phyloP scores from a whole-genome alignment of 1,140 invertebrate species.

The Drosophila asahinai region DNA sequence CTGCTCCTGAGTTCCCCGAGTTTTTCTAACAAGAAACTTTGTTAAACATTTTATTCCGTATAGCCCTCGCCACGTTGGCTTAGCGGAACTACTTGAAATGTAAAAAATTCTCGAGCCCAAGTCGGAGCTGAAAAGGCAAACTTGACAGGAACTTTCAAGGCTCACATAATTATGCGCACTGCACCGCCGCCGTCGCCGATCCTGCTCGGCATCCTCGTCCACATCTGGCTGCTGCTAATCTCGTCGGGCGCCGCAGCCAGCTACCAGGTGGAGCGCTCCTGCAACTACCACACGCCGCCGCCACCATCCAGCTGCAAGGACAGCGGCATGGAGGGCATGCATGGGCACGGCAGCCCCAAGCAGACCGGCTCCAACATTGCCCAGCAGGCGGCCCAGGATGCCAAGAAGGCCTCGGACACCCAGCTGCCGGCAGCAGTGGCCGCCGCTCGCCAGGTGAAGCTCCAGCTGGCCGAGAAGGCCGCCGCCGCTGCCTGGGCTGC shows the following conservation, averaged over 20 bases:
- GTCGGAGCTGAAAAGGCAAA: conserved; percentile 54
- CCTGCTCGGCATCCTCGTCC: conserved; percentile 32
- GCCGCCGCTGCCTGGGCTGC: conserved; percentile 88
- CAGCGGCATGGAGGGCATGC: background rate
- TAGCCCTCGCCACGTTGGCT: conserved; percentile 63
- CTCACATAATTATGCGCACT: conserved; percentile 72
- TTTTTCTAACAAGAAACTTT: conserved; percentile 59
- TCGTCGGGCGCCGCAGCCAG: background rate
- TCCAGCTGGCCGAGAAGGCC: conserved; percentile 89
- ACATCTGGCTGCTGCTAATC: conserved; percentile 31
- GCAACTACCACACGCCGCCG: background rate
- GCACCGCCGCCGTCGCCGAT: conserved; percentile 14
- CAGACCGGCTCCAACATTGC: conserved; percentile 87
- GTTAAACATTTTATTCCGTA: conserved; percentile 55
- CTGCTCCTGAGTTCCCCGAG: conserved; percentile 4
- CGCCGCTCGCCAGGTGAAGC: conserved; percentile 89
- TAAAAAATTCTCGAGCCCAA: conserved; percentile 69
- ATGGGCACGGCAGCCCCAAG: conserved; percentile 30
- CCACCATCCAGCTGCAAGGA: background rate
- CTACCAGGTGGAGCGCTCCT: background rate
- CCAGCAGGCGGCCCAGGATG: conserved; percentile 88
- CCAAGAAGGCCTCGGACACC: conserved; percentile 88
- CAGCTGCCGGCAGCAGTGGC: conserved; percentile 88
- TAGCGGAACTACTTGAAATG: conserved; percentile 75
- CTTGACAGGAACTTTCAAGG: conserved; percentile 71